Evolutionary conservation across 2,888 invertebrate species (phyloP).

Genomic region (Thumatha senex): DNA sequence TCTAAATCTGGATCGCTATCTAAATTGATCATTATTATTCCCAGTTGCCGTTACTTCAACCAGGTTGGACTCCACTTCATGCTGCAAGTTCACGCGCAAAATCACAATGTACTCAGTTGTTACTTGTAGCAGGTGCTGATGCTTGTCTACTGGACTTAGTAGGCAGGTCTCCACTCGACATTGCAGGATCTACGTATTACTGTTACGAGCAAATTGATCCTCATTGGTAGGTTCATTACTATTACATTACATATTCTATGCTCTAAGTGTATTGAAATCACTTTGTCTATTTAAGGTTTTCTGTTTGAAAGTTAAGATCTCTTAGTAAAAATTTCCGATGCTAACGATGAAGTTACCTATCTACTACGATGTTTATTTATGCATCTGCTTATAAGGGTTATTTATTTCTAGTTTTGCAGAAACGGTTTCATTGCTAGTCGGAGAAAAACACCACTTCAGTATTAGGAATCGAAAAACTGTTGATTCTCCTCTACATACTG

Average conservation of each 20-base stretch:
- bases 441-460: slow-evolving; percentile 8
- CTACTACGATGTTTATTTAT: too few relatives aligned
- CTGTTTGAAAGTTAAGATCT: too few relatives aligned
- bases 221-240: slow-evolving; percentile 23
- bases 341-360: too few relatives aligned
- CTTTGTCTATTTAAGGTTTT: too few relatives aligned
- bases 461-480: slow-evolving; percentile 14
- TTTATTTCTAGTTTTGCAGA: slow-evolving; percentile 27
- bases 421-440: slow-evolving; percentile 18
- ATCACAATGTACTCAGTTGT: slow-evolving; percentile 4
- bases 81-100: slow-evolving; percentile 17
- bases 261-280: too few relatives aligned
- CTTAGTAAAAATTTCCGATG: too few relatives aligned
- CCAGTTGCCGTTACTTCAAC: slow-evolving; percentile 14
- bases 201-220: slow-evolving; percentile 16
- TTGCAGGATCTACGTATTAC: slow-evolving; percentile 34
- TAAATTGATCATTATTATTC: too few relatives aligned
- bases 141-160: slow-evolving; percentile 18
- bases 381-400: too few relatives aligned
- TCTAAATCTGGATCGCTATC: too few relatives aligned
- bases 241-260: too few relatives aligned
- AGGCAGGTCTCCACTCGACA: slow-evolving; percentile 40
- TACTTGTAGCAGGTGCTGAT: slow-evolving; percentile 29
- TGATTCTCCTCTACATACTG: slow-evolving; percentile 30
- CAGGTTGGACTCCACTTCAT: slow-evolving; percentile 19